Percentiles rank a stretch among this genome's conserved stretches.
Evolutionary conservation across 2,888 invertebrate species (phyloP).

Genomic region (Hypolimnas misippus): DNA sequence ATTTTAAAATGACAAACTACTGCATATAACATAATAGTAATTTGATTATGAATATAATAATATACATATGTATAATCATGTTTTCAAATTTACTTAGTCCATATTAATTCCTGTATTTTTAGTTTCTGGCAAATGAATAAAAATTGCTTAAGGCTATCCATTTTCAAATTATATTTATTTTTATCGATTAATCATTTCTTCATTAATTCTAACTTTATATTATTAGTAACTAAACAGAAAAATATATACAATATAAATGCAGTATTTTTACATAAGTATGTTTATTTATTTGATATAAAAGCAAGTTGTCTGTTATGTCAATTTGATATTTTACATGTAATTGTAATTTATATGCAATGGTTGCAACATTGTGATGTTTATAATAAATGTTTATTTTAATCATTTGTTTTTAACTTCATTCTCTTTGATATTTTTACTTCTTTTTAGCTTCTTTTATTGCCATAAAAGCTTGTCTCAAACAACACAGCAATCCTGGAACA

Average conservation of each 20-base stretch:
- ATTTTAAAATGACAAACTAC: no score
- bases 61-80: no score
- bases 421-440: conserved; percentile 19
- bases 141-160: background rate
- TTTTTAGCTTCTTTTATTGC: conserved; percentile 19
- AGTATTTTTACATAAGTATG: background rate
- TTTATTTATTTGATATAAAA: background rate
- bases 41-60: no score
- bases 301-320: background rate
- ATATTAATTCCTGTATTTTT: no score
- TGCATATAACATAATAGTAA: no score
- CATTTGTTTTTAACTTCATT: conserved; percentile 7
- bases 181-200: background rate
- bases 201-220: background rate
- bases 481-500: conserved; percentile 66
- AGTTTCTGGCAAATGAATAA: no score
- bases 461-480: conserved; percentile 63
- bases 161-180: background rate
- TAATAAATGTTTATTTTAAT: conserved; percentile 43
- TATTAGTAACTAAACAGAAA: background rate
- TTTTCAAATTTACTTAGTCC: no score
- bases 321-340: conserved; percentile 15
- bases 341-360: conserved; percentile 23
- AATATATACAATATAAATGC: background rate
- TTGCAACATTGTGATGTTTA: conserved; percentile 37